phyloP scores from a whole-genome alignment of 2,797 vertebrate species.

The Alosa sapidissima region DNA sequence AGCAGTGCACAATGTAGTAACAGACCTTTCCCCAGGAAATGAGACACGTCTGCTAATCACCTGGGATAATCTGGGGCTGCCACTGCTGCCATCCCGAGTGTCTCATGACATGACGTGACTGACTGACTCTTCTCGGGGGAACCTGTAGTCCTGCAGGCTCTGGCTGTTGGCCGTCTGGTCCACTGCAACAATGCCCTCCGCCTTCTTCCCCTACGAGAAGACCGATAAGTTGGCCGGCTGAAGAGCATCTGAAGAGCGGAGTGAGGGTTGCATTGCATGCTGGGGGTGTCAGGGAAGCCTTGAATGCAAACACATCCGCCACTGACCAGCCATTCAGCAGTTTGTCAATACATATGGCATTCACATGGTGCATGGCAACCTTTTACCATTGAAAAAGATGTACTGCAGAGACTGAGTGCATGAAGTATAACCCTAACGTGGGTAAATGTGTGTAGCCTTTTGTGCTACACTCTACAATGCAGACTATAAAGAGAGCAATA shows the following conservation, averaged over 20 bases:
- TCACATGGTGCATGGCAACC: too few species aligned
- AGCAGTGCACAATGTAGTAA: not conserved
- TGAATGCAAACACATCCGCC: not conserved
- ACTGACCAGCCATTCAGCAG: not conserved
- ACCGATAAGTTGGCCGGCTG: too few species aligned
- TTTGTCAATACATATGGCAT: not conserved
- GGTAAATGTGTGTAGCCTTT: not conserved
- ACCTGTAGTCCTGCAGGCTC: not conserved
- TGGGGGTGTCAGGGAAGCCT: not conserved
- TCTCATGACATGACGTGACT: not conserved
- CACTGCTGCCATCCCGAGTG: not conserved
- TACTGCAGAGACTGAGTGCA: too few species aligned
- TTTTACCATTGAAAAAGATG: too few species aligned
- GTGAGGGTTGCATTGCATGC: not conserved
- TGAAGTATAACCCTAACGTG: not conserved
- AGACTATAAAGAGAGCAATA: not conserved
- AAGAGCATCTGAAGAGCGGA: not conserved
- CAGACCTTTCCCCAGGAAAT: too few species aligned
- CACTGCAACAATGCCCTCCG: not conserved
- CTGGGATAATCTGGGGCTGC: not conserved
- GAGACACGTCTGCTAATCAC: not conserved
- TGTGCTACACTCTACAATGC: not conserved
- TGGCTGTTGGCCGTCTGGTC: constrained; percentile 83
- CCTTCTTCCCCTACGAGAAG: too few species aligned
- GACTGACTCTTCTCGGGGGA: constrained; percentile 28